Conservation (phyloP, 2,113 vertebrate species). For the Casuarius casuarius region DNA sequence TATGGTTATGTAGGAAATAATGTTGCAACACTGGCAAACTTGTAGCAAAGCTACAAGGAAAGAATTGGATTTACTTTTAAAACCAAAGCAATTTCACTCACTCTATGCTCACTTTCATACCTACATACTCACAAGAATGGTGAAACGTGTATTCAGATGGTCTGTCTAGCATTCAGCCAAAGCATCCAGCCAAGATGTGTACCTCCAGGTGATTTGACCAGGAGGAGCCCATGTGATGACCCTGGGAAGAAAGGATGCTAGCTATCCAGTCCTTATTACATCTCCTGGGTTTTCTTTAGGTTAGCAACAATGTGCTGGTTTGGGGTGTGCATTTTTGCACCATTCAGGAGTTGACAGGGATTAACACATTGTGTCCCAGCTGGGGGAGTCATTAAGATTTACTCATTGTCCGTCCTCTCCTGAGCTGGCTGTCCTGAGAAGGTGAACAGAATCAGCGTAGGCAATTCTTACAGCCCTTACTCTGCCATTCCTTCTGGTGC, state of each 20-base stretch:
- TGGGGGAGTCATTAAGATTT: background rate
- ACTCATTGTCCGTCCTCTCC: background rate
- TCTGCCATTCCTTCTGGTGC: background rate
- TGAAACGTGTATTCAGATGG: fast-evolving
- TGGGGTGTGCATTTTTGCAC: background rate
- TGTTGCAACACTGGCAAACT: background rate
- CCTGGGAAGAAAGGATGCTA: background rate
- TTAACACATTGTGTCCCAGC: background rate
- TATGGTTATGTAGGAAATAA: background rate
- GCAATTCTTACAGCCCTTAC: background rate
- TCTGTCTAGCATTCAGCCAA: background rate
- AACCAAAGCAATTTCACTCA: background rate
- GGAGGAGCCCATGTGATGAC: fast-evolving
- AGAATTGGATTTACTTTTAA: background rate
- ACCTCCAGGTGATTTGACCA: too few species aligned
- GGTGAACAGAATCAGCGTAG: background rate
- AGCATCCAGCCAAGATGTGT: background rate
- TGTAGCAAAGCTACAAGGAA: background rate
- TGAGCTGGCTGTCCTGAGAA: background rate
- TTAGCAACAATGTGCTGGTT: fast-evolving
- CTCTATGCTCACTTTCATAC: fast-evolving
- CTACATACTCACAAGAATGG: background rate
- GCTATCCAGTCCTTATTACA: background rate
- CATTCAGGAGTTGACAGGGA: background rate
- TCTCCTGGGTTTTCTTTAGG: background rate